phyloP scores from a whole-genome alignment of 2,888 invertebrate genomes.

The Chalcosyrphus nemorum region DNA sequence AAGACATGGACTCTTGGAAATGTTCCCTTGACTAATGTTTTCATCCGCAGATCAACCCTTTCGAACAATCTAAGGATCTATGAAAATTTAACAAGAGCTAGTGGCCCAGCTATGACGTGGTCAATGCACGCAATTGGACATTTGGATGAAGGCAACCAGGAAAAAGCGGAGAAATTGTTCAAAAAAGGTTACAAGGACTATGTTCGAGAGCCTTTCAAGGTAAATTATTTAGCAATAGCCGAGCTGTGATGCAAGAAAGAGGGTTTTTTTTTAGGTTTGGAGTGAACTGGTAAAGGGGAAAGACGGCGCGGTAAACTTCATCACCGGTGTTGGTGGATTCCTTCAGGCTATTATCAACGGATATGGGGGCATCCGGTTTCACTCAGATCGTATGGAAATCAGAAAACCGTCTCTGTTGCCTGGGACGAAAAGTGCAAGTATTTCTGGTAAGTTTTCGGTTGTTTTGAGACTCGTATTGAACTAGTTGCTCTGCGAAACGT shows the following conservation, averaged over 20 bases:
- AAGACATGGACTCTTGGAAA: constrained; percentile 32
- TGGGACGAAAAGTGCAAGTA: constrained; percentile 80
- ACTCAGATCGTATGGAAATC: constrained; percentile 82
- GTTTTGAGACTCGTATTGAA: too few species aligned
- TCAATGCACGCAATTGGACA: constrained; percentile 85
- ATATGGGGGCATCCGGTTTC: constrained; percentile 84
- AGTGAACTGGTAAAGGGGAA: constrained; percentile 83
- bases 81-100: constrained; percentile 83
- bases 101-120: constrained; percentile 86
- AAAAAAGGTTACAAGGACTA: constrained; percentile 83
- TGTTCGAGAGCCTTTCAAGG: constrained; percentile 85
- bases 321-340: constrained; percentile 86
- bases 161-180: constrained; percentile 83
- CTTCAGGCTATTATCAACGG: constrained; percentile 84
- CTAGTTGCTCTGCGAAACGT: too few species aligned
- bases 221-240: constrained; percentile 71
- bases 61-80: constrained; percentile 84
- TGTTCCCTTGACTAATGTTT: neutral
- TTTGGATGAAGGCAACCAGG: constrained; percentile 81
- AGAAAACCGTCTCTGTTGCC: constrained; percentile 82
- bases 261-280: constrained; percentile 83
- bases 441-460: constrained; percentile 81
- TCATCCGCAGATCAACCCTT: constrained; percentile 77
- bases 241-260: neutral
- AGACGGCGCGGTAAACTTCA: constrained; percentile 84